Evolutionary conservation across 1,140 invertebrate species (phyloP), one percentile per base, ranked within the genome.

Genomic region (Drosophila jambulina): DNA sequence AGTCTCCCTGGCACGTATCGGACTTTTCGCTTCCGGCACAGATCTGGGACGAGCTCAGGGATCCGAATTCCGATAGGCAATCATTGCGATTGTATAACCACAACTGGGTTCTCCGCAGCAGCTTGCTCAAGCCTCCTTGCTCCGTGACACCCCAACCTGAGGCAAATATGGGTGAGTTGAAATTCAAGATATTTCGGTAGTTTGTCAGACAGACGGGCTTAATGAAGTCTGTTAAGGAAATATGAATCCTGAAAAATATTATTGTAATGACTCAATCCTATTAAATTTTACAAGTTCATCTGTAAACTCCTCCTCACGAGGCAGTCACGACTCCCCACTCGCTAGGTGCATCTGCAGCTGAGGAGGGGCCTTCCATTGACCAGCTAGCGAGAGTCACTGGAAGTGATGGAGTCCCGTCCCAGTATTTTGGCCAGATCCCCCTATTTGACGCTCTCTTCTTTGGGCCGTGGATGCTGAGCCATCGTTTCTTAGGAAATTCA

Each of bases 401-500:
- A 36, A 29, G 15, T 17, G 32, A 10, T 23, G 49, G 13, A 21
- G 32, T 54, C 19, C 51, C 51, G 19, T 57, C 70, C 54, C 54
- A 60, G 29, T 60, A 74, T 74, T 42, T 45, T n/a, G 17, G 32
- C 32, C 21, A 36, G 58, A 43, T 53, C 38, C 25, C 45, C 45
- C 27, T 56, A 60, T 62, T 58, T 32, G 8, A 32, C 42, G 15
- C 19, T 23, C 34, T 57, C 36, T 48, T 38, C 29, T 25, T 15
- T 13, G 12, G 19, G 19, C 49, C 42, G 43, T 72, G 80, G 81
- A 84, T 74, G 76, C 81, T 84, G 81, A 71, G 71, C 43, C 27
- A 68, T 61, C 53, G 59, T 87, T 87, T 87, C 83, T 71, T 77
- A 49, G 71, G 67, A 86, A 82, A 86, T 86, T 74, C 21, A 4